phyloP scores from a whole-genome alignment of 2,888 invertebrate species.

The Acanthosepion lycidas region DNA sequence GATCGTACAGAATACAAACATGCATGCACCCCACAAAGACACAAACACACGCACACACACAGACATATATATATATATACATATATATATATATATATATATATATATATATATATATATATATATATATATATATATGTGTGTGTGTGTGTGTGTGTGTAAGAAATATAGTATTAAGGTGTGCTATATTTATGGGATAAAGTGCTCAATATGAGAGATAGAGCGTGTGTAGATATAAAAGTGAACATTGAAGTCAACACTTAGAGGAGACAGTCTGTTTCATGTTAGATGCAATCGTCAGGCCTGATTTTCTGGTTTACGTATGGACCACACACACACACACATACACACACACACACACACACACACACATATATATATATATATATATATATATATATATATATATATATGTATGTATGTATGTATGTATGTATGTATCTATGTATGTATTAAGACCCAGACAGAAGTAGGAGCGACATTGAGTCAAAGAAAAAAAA shows the following conservation, averaged over 20 bases:
- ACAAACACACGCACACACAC: neutral
- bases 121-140: neutral
- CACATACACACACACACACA: too few relatives aligned
- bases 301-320: too few relatives aligned
- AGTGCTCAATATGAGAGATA: too few relatives aligned
- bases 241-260: too few relatives aligned
- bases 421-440: neutral
- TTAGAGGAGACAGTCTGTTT: too few relatives aligned
- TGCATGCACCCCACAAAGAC: neutral
- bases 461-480: neutral
- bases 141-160: neutral
- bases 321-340: too few relatives aligned
- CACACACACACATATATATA: too few relatives aligned
- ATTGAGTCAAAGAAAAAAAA: neutral
- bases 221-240: too few relatives aligned
- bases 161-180: too few relatives aligned
- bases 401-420: neutral
- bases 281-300: too few relatives aligned
- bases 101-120: neutral
- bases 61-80: neutral
- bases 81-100: slow-evolving; percentile 34
- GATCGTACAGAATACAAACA: neutral
- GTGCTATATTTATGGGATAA: too few relatives aligned
- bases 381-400: neutral
- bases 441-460: neutral